Evolutionary conservation across 2,113 vertebrate species (phyloP), one percentile per base, ranked within the genome.

Genomic region (Apus apus): DNA sequence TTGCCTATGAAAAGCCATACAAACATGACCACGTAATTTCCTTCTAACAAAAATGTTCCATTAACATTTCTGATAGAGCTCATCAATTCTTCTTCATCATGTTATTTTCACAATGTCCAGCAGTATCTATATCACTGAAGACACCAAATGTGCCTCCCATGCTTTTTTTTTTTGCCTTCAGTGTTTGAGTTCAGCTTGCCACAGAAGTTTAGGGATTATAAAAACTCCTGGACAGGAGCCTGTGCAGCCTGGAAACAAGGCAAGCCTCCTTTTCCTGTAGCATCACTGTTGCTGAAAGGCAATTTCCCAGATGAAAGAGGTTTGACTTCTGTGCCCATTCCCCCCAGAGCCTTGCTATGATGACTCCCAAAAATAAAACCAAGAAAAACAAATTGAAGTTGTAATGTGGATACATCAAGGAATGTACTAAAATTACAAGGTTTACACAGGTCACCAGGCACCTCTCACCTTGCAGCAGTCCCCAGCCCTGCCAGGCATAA

Each of bases 1-100:
- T 94, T 93, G 81, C 86, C 45, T 78, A 58, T 36, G 65, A 84
- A 93, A 93, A 95, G 61, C 79, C 90, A 85, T 81, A 92, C 80
- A 95, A 96, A 96, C 72, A 90, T 81, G 68, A 78, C 64, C 65
- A 53, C 46, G 43, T 94, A 91, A 95, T 92, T 94, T 73, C 46
- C 65, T 48, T 88, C 88, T 75, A 94, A 92, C 70, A 92, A 79
- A 90, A 93, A 86, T 29, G 29, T 95, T 93, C 92, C 82, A 85
- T 94, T 94, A 95, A 46, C 74, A 58, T 85, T 95, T 93, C 85
- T 91, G 82, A 80, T 80, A 58, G 61, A 92, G 34, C 78, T 84
- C 40, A 83, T 94, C 54, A 84, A 16, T 90, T 81, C 45, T 66
- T 72, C 71, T 73, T 91, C 78, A 51, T 83, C 86, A 65, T 0